Base-by-base conservation (phyloP, 1,140 invertebrate genomes). In the Paraescarpia echinospica region DNA sequence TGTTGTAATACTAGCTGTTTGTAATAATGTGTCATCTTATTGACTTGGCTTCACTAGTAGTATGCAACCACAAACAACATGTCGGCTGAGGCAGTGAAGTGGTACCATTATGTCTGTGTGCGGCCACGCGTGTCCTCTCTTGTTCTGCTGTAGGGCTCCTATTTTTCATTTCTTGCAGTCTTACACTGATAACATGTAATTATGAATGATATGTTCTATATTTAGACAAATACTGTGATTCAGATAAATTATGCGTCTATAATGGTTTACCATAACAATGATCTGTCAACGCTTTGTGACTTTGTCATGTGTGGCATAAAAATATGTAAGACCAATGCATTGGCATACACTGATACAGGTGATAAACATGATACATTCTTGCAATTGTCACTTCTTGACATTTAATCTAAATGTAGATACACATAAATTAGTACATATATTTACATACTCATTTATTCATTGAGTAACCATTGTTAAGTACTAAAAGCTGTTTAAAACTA, bases 101-200 rank as follows among this genome's bases (percentile, higher is more conserved):
- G 59, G 59, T 27, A 77, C 12, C 59, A 77, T 14, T 77, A 4
- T 4, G 59, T 77, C 59, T 77, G 27, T 18, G 59, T 77, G 59
- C 59, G 22, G 59, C 59, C 59, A 77, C 22, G 18, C 59, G 22
- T 77, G 59, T 77, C 59, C 59, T 14, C 2, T 77, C 0, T 77
- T 77, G 59, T 77, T 18, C 59, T 77, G 59, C 59, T 77, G 59
- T 31, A 27, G 2, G 18, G 27, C 59, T 31, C 22, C 8, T 27
- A 77, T 77, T 77, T 2, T 77, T 22, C 59, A 77, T 18, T 77
- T 77, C 8, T 77, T 27, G 59, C 22, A 41, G 41, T 77, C 59
- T 77, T 77, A 77, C 59, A 77, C 22, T 77, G 59, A 77, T 77
- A 77, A 77, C 59, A 77, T 77, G 59, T 77, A 77, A 77, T 77